Evolutionary conservation across 2,888 invertebrate genomes (phyloP).

Genomic region (Sesia bembeciformis): DNA sequence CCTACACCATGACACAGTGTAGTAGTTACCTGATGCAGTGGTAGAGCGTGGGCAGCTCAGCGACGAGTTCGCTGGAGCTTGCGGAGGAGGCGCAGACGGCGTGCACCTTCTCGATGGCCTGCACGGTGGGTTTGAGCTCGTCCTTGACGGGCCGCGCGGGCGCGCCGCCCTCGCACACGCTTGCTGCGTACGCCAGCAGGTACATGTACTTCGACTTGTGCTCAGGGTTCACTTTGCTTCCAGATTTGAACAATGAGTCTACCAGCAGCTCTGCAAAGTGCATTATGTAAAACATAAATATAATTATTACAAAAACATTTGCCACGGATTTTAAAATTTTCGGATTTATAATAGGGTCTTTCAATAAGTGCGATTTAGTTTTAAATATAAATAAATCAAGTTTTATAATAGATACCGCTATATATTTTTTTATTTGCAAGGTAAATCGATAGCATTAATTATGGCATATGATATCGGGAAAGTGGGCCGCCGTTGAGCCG

Average conservation of each 20-base stretch:
- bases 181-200: slow-evolving; percentile 94
- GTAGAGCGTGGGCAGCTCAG: slow-evolving; percentile 92
- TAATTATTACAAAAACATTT: no score
- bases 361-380: no score
- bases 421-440: no score
- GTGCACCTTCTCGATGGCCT: slow-evolving; percentile 94
- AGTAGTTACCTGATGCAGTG: slow-evolving; percentile 85
- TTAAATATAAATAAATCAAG: no score
- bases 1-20: slow-evolving; percentile 81
- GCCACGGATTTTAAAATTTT: no score
- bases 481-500: no score
- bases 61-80: slow-evolving; percentile 93
- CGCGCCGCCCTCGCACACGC: slow-evolving; percentile 85
- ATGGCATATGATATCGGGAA: no score
- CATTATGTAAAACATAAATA: no score
- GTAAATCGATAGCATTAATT: no score
- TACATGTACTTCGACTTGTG: slow-evolving; percentile 98
- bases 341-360: no score
- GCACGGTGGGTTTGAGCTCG: slow-evolving; percentile 91
- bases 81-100: slow-evolving; percentile 92
- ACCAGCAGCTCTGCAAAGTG: slow-evolving; percentile 83
- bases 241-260: slow-evolving; percentile 94
- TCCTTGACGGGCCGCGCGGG: slow-evolving; percentile 88
- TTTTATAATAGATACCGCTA: no score
- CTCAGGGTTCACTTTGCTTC: slow-evolving; percentile 95